A percentile compares a stretch with the other conserved stretches of the same genome.
These are phyloP conservation scores for Elegia similella DNA, from an alignment of 2,888 invertebrate genomes.

Conservation along the genomic window DNA sequence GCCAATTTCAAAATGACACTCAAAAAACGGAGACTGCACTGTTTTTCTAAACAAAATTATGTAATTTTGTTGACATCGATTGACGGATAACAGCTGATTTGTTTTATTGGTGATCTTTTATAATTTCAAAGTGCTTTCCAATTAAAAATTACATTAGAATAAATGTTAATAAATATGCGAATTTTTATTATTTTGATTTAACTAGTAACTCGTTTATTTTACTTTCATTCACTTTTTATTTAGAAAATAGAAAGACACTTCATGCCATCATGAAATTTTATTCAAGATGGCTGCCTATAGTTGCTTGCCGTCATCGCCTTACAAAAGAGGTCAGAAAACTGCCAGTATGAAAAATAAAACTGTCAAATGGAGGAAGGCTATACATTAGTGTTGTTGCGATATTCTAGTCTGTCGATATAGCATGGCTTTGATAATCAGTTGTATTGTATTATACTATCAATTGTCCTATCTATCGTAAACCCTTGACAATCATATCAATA, in stretches of 20 bases:
- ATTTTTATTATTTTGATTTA: conserved; percentile 44
- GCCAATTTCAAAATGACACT: conserved; percentile 70
- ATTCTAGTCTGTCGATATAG: too few species aligned
- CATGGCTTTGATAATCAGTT: too few species aligned
- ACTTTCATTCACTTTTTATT: conserved; percentile 58
- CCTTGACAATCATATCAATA: too few species aligned
- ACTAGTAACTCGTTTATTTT: conserved; percentile 34
- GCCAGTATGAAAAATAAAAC: conserved; percentile 50
- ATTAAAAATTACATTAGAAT: conserved; percentile 31
- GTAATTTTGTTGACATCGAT: conserved; percentile 83
- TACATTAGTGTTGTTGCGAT: too few species aligned
- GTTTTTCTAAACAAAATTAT: conserved; percentile 82
- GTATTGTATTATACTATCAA: too few species aligned
- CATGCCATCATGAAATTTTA: conserved; percentile 59
- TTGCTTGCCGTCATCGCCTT: not conserved
- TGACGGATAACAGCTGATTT: conserved; percentile 82
- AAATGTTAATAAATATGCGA: conserved; percentile 40
- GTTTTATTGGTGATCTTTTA: conserved; percentile 75
- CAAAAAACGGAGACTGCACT: conserved; percentile 70
- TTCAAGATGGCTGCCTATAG: conserved; percentile 69
- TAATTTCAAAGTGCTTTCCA: conserved; percentile 38
- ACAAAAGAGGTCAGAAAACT: not conserved
- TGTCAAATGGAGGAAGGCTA: not conserved
- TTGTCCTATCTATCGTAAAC: too few species aligned
- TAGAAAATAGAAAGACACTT: conserved; percentile 66